Conservation (phyloP, 2,797 vertebrate species). For the Intellagama lesueurii region DNA sequence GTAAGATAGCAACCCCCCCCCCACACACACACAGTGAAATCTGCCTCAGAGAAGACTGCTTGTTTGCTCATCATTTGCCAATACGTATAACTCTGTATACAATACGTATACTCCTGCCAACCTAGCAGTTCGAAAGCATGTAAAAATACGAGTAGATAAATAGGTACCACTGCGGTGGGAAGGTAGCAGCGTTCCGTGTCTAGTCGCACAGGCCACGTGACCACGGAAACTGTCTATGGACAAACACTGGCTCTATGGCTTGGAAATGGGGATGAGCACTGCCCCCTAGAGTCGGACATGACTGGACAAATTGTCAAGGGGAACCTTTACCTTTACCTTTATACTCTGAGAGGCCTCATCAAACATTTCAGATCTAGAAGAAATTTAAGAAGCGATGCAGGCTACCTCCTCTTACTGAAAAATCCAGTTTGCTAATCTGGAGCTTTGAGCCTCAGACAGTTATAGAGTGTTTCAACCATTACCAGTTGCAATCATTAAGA, state of each 20-base stretch:
- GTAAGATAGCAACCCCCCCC: not conserved
- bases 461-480: not conserved
- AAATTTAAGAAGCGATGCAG: not conserved
- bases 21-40: not conserved
- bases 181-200: too few relatives aligned
- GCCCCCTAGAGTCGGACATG: too few relatives aligned
- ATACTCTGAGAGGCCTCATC: not conserved
- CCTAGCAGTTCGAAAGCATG: too few relatives aligned
- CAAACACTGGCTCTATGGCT: too few relatives aligned
- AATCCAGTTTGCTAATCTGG: not conserved
- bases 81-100: not conserved
- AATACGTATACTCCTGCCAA: too few relatives aligned
- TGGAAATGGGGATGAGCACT: too few relatives aligned
- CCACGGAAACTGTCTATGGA: too few relatives aligned
- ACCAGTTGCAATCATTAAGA: not conserved
- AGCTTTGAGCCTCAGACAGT: not conserved
- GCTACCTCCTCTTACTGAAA: not conserved
- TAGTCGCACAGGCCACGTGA: too few relatives aligned
- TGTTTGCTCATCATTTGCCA: not conserved
- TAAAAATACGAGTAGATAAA: too few relatives aligned
- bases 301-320: too few relatives aligned
- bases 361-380: not conserved
- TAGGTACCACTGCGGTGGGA: too few relatives aligned
- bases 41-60: not conserved
- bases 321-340: too few relatives aligned